phyloP scores from a whole-genome alignment of 2,113 vertebrate species.

The Tetrax tetrax region DNA sequence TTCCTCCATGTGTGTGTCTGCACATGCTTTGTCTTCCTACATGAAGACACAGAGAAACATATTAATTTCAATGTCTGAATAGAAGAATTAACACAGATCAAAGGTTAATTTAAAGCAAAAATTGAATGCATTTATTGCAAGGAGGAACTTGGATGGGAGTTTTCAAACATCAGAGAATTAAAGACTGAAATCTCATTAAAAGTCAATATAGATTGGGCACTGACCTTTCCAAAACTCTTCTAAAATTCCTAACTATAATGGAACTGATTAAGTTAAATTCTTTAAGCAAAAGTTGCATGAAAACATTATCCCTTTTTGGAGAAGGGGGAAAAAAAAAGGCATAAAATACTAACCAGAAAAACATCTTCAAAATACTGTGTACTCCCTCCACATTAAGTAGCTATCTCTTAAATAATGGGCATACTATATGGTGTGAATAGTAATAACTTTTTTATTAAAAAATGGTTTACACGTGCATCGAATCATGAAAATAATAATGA shows the following conservation, averaged over 20 bases:
- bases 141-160: neutral
- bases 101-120: neutral
- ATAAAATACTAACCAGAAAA: neutral
- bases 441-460: neutral
- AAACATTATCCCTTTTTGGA: neutral
- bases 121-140: neutral
- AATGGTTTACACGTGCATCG: neutral
- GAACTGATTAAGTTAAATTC: neutral
- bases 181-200: neutral
- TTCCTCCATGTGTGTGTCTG: neutral
- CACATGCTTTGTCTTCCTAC: neutral
- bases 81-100: neutral
- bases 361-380: neutral
- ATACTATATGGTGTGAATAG: neutral
- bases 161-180: neutral
- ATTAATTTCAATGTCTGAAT: neutral
- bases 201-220: neutral
- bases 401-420: neutral
- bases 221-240: neutral
- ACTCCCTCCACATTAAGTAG: neutral
- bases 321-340: neutral
- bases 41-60: neutral
- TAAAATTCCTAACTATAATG: neutral
- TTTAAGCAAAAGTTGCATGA: neutral
- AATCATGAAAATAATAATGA: neutral